These are phyloP conservation scores for Caradrina kadenii DNA, from an alignment of 2,888 invertebrate species.

Conservation along the genomic window DNA sequence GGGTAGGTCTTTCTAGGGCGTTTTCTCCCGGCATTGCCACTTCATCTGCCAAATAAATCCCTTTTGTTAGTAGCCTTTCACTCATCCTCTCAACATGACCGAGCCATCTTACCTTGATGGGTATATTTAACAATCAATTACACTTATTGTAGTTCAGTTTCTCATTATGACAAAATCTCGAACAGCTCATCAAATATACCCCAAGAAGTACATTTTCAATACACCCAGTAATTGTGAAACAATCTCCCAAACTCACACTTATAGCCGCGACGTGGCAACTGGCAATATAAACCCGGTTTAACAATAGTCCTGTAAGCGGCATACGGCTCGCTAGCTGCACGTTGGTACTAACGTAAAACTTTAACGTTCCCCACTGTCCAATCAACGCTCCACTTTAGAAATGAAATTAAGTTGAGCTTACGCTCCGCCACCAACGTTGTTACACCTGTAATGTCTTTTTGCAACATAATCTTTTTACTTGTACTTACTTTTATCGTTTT, in stretches of 20 bases:
- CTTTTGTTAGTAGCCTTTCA: too few species aligned
- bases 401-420: neutral
- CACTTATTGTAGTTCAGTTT: too few species aligned
- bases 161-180: too few species aligned
- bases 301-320: neutral
- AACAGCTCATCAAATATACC: too few species aligned
- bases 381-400: conserved; percentile 29
- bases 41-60: too few species aligned
- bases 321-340: conserved; percentile 17
- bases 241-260: conserved; percentile 2
- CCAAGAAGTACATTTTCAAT: neutral
- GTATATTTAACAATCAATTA: too few species aligned
- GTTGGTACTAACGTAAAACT: conserved; percentile 26
- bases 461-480: neutral
- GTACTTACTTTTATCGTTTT: neutral
- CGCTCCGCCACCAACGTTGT: conserved; percentile 7
- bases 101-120: too few species aligned
- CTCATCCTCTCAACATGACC: too few species aligned
- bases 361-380: conserved; percentile 40
- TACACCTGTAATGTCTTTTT: neutral
- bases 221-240: neutral
- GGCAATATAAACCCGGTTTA: neutral
- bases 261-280: neutral
- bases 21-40: too few species aligned
- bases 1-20: too few species aligned